A percentile compares a stretch with the other conserved stretches of the same genome.
Evolutionary conservation across 2,113 vertebrate genomes (phyloP).

Genomic region (Phrynosoma blainvillii): DNA sequence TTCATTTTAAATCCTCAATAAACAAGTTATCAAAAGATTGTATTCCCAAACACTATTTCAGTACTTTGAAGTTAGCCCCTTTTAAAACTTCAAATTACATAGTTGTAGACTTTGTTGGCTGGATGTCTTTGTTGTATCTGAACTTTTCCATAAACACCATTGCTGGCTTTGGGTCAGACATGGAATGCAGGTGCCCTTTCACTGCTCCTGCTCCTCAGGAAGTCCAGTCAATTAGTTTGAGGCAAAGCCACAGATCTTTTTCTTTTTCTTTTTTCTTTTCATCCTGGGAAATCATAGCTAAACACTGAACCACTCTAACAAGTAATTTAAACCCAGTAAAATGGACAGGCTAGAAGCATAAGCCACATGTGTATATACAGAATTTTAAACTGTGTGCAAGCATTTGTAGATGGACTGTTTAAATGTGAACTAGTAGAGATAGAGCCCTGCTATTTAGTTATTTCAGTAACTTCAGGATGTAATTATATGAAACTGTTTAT

Average conservation of each 20-base stretch:
- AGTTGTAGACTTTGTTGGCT: slow-evolving; percentile 78
- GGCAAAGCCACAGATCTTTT: slow-evolving; percentile 63
- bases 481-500: not conserved
- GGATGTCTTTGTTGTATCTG: slow-evolving; percentile 68
- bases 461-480: not conserved
- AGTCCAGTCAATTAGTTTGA: slow-evolving; percentile 74
- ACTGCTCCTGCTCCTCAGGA: slow-evolving; percentile 80
- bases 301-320: slow-evolving; percentile 28
- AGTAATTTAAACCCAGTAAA: slow-evolving; percentile 34
- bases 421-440: not conserved
- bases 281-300: slow-evolving; percentile 57
- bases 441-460: not conserved
- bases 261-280: slow-evolving; percentile 53
- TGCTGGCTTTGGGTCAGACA: slow-evolving; percentile 76
- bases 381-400: not conserved
- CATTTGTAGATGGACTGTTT: accelerated
- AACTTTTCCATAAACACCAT: slow-evolving; percentile 83
- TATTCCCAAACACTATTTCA: slow-evolving; percentile 58
- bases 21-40: slow-evolving; percentile 54
- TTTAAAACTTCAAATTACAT: slow-evolving; percentile 60
- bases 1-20: slow-evolving; percentile 42
- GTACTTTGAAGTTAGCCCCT: slow-evolving; percentile 57
- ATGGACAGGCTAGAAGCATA: not conserved
- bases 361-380: slow-evolving; percentile 18
- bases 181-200: slow-evolving; percentile 81